Percentiles rank a stretch among this genome's conserved stretches.
These are phyloP conservation scores for Rhinopomastus cyanomelas DNA, from an alignment of 2,113 vertebrate genomes.

Conservation along the genomic window DNA sequence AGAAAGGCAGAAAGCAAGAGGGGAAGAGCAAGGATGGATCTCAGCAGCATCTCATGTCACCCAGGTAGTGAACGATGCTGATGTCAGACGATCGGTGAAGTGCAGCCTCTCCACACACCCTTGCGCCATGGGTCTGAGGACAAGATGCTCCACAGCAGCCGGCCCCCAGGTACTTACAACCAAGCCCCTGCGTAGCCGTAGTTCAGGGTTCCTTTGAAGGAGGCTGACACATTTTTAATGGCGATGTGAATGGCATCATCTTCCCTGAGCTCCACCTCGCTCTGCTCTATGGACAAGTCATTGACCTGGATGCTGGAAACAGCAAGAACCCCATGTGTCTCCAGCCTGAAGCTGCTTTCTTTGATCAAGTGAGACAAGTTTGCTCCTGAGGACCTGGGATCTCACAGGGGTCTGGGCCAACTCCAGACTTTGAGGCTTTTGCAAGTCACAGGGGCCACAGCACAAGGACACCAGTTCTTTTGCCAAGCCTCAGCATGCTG, in stretches of 20 bases:
- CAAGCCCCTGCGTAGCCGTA: constrained; percentile 77
- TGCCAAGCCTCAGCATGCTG: accelerated
- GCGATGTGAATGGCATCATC: constrained; percentile 70
- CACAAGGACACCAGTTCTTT: neutral
- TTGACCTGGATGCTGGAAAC: constrained; percentile 82
- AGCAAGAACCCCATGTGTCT: neutral
- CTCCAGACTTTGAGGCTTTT: accelerated
- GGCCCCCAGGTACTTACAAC: constrained; percentile 74
- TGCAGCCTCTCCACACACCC: accelerated
- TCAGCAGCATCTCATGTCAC: no score
- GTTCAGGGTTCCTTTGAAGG: constrained; percentile 81
- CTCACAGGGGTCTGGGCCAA: neutral
- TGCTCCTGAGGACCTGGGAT: neutral
- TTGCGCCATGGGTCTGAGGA: accelerated
- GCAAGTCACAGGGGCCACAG: neutral
- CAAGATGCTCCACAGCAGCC: accelerated
- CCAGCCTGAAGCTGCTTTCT: neutral
- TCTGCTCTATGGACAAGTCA: constrained; percentile 80
- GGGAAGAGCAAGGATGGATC: no score
- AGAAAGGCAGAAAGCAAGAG: no score
- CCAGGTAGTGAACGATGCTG: no score
- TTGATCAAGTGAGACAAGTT: accelerated
- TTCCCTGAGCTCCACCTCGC: constrained; percentile 77
- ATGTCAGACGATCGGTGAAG: no score
- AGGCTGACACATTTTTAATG: constrained; percentile 78